Base-by-base conservation (phyloP, 2,888 invertebrate species). In the Trachelus tabidus region DNA sequence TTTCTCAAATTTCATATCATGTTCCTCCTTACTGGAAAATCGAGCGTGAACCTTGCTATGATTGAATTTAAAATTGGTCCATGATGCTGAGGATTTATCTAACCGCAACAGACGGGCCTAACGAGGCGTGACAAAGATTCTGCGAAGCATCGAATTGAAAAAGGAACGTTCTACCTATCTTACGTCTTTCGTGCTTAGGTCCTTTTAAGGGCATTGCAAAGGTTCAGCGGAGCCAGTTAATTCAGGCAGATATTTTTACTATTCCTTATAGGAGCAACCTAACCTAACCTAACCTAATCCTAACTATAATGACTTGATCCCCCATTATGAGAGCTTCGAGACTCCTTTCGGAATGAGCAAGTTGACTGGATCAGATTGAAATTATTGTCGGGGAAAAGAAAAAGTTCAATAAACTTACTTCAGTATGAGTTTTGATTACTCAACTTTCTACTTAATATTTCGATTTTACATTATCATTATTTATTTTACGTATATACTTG, bases 101-200 rank as follows among this genome's bases (percentile, higher is more conserved):
- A 73, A 76, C 79, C 76, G 69, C 75, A 37, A 34, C 79, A 74
- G 76, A 33, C 73, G 76, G 73, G 73, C 68, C 73, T 76, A 76
- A 79, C 79, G 76, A 79, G n/a, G 68, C 34, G 73, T 37, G 73
- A 73, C 73, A 34, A 30, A 34, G 68, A 76, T 34, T 37, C 76
- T 73, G 40, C 73, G 35, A 34, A 40, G 35, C 40, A 76, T 37
- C 68, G 76, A 15, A 68, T 68, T 56, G 56, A 56, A 56, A 56
- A 56, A 9, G 56, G 2, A 56, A 56, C 2, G 56, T 9, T 23
- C 23, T 23, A 23, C 9, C 23, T 23, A 1, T 56, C 23, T 9
- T 23, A 9, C 56, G 23, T 23, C 23, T 2, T 9, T 56, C 56
- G 23, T 56, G 2, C 56, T 56, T 23, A 56, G 23, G 23, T 56